A percentile compares a stretch with the other conserved stretches of the same genome.
These are phyloP conservation scores for Tortricodes alternella DNA, from an alignment of 2,888 invertebrate genomes.

Conservation along the genomic window DNA sequence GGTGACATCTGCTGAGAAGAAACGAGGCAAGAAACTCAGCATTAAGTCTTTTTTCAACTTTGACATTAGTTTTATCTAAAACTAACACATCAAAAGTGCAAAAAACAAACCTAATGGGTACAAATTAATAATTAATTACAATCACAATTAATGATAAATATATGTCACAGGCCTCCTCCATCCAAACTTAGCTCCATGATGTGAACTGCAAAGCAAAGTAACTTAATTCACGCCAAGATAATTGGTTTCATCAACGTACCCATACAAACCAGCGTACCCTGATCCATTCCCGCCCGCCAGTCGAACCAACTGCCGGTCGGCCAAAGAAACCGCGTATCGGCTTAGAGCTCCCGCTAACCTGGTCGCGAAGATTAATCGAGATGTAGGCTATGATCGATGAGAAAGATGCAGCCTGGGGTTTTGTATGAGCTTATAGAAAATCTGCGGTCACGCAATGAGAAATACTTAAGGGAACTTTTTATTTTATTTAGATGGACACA, in stretches of 20 bases:
- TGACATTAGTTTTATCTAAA: too few species aligned
- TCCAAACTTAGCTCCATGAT: conserved; percentile 37
- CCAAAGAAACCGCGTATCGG: neutral
- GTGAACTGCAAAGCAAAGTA: conserved; percentile 47
- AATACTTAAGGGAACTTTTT: neutral
- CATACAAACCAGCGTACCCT: conserved; percentile 21
- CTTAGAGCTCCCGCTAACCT: conserved; percentile 39
- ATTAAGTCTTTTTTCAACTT: too few species aligned
- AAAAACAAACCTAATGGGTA: neutral
- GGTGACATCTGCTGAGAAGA: too few species aligned
- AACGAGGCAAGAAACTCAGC: too few species aligned
- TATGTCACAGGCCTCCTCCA: conserved; percentile 32
- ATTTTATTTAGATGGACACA: too few species aligned
- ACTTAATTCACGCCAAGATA: conserved; percentile 68
- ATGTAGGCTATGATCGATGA: conserved; percentile 27
- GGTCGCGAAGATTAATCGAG: conserved; percentile 33
- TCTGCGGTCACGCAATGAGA: conserved; percentile 17
- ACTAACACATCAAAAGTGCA: too few species aligned
- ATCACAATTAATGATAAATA: too few species aligned
- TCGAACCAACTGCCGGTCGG: neutral
- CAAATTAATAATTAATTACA: neutral
- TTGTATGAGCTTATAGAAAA: conserved; percentile 28
- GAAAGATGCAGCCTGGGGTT: conserved; percentile 24
- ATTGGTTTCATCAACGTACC: conserved; percentile 67
- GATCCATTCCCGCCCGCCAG: conserved; percentile 24